phyloP scores from a whole-genome alignment of 2,888 invertebrate genomes.

The Pterostichus madidus region DNA sequence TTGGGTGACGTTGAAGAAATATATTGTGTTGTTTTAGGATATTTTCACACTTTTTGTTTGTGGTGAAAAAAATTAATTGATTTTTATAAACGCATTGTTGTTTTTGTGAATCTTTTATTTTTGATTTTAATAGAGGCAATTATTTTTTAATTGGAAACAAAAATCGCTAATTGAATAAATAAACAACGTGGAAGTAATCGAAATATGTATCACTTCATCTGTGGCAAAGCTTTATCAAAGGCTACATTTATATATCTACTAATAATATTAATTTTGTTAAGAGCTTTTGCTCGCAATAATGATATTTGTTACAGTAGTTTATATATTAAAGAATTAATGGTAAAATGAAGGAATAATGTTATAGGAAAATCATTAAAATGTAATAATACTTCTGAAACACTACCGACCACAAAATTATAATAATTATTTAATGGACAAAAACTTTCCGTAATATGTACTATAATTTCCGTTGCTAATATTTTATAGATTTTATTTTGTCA shows the following conservation, averaged over 20 bases:
- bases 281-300: background rate
- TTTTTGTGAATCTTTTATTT: conserved; percentile 9
- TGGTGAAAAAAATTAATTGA: conserved; percentile 24
- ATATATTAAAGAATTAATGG: conserved; percentile 8
- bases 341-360: background rate
- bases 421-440: too few species aligned
- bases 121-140: background rate
- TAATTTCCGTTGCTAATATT: too few species aligned
- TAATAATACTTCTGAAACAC: background rate
- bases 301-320: background rate
- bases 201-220: background rate
- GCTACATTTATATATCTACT: background rate
- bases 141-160: background rate
- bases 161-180: background rate
- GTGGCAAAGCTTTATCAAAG: conserved; percentile 12
- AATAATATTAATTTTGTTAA: conserved; percentile 3
- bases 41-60: conserved; percentile 10
- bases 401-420: too few species aligned
- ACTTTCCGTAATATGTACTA: too few species aligned
- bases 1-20: conserved; percentile 9
- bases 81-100: background rate
- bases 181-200: background rate
- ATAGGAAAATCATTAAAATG: conserved; percentile 1
- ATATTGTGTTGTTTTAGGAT: conserved; percentile 43
- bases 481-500: too few species aligned